Evolutionary conservation across 2,888 invertebrate species (phyloP).

Genomic region (Pristionchus arcanus): DNA sequence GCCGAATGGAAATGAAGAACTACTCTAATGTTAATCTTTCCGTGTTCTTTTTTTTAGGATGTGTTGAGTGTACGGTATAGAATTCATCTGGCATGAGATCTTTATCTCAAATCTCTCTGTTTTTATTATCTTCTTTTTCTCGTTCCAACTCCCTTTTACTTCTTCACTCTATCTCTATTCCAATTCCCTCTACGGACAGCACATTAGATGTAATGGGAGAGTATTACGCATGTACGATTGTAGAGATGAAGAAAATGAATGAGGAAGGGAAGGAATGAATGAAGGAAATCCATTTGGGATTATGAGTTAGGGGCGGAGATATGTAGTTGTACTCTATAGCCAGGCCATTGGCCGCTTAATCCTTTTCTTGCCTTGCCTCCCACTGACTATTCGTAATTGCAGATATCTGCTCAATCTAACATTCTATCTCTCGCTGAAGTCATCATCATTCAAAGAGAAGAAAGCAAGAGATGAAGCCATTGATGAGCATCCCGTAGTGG

Average conservation of each 20-base stretch:
- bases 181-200: neutral
- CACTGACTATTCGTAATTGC: constrained; percentile 42
- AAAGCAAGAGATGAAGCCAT: constrained; percentile 81
- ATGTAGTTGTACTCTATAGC: neutral
- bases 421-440: constrained; percentile 90
- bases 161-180: constrained; percentile 4
- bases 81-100: neutral
- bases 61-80: neutral
- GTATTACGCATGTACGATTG: neutral
- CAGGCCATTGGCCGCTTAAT: neutral
- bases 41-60: neutral
- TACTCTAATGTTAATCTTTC: neutral
- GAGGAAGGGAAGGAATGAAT: neutral
- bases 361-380: neutral
- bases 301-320: neutral
- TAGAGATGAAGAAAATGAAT: constrained; percentile 7
- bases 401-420: constrained; percentile 91
- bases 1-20: neutral
- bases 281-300: neutral
- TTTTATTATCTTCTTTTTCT: constrained; percentile 7
- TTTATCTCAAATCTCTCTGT: neutral
- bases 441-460: constrained; percentile 83
- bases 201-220: constrained; percentile 30
- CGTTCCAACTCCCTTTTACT: neutral
- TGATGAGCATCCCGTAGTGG: constrained; percentile 91